Conservation (phyloP, 2,888 invertebrate species). For the Beris chalybata region DNA sequence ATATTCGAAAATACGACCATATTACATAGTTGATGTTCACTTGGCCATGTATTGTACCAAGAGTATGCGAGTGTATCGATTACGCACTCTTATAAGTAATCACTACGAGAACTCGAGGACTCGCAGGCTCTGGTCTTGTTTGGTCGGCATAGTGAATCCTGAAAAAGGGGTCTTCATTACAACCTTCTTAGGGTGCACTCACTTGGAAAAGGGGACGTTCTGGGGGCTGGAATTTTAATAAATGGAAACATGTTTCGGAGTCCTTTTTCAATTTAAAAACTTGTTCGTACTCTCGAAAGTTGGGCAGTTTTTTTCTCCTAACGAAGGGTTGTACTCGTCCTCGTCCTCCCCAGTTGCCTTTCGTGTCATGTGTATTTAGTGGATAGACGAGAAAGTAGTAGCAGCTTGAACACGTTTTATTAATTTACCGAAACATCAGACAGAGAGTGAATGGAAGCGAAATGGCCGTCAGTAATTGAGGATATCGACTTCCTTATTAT, state of each 20-base stretch:
- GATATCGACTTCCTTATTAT: slow-evolving; percentile 34
- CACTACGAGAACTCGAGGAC: slow-evolving; percentile 17
- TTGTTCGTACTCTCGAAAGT: slow-evolving; percentile 21
- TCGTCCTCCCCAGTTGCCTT: slow-evolving; percentile 15
- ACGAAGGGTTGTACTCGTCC: slow-evolving; percentile 17
- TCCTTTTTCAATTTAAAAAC: slow-evolving; percentile 34
- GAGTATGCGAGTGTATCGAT: slow-evolving; percentile 24
- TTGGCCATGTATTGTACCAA: slow-evolving; percentile 10
- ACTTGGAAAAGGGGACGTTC: slow-evolving; percentile 34
- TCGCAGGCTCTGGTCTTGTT: neutral
- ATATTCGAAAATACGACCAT: no score
- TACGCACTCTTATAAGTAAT: slow-evolving; percentile 31
- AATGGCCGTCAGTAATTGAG: slow-evolving; percentile 34
- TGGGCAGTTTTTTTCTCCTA: slow-evolving; percentile 22
- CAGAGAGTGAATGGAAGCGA: slow-evolving; percentile 9
- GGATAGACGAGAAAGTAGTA: slow-evolving; percentile 20
- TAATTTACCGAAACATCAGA: slow-evolving; percentile 35
- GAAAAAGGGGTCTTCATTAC: slow-evolving; percentile 33
- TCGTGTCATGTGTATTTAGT: slow-evolving; percentile 13
- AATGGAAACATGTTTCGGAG: slow-evolving; percentile 37
- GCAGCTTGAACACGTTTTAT: slow-evolving; percentile 36
- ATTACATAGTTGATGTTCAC: slow-evolving; percentile 17
- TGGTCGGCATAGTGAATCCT: slow-evolving; percentile 4
- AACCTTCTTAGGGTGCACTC: slow-evolving; percentile 26
- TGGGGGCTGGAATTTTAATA: slow-evolving; percentile 36